Evolutionary conservation across 1,140 invertebrate species (phyloP).

Genomic region (Macrostomum lignano): DNA sequence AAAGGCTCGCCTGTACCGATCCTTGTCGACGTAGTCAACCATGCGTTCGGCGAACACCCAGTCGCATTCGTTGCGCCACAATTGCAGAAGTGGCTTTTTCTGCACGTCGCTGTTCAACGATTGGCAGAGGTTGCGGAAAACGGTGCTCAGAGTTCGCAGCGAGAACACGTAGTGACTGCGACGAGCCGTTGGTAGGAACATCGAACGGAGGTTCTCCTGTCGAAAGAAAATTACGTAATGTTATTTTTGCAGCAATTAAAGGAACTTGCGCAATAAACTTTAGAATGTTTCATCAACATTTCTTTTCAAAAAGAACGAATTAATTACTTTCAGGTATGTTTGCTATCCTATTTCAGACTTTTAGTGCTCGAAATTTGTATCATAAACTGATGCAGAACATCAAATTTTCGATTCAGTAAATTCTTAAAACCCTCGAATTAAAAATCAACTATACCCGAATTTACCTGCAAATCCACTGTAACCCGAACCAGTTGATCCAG

Average conservation of each 20-base stretch:
- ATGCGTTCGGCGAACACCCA: conserved; percentile 24
- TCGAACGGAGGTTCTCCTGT: conserved; percentile 12
- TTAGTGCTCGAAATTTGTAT: too few relatives aligned
- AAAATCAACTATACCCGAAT: background rate
- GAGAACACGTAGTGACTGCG: conserved; percentile 25
- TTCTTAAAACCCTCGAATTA: background rate
- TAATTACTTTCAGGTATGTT: too few relatives aligned
- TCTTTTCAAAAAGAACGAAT: too few relatives aligned
- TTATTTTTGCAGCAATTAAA: too few relatives aligned
- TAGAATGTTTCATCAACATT: too few relatives aligned
- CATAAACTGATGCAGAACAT: too few relatives aligned
- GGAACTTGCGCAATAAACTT: too few relatives aligned
- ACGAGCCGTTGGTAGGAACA: conserved; percentile 22
- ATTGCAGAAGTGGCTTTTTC: conserved; percentile 15
- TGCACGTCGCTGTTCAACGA: conserved; percentile 16
- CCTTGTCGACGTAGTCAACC: conserved; percentile 20
- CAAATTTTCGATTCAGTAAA: background rate
- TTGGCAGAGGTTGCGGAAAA: conserved; percentile 24
- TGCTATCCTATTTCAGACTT: too few relatives aligned
- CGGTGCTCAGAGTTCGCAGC: conserved; percentile 14
- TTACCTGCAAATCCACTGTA: conserved; percentile 16
- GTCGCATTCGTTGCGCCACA: conserved; percentile 27
- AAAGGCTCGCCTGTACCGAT: conserved; percentile 18
- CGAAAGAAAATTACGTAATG: too few relatives aligned
- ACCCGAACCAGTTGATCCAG: conserved; percentile 13